These are phyloP conservation scores for Stegostoma tigrinum DNA, from an alignment of 2,113 vertebrate species.

Conservation along the genomic window DNA sequence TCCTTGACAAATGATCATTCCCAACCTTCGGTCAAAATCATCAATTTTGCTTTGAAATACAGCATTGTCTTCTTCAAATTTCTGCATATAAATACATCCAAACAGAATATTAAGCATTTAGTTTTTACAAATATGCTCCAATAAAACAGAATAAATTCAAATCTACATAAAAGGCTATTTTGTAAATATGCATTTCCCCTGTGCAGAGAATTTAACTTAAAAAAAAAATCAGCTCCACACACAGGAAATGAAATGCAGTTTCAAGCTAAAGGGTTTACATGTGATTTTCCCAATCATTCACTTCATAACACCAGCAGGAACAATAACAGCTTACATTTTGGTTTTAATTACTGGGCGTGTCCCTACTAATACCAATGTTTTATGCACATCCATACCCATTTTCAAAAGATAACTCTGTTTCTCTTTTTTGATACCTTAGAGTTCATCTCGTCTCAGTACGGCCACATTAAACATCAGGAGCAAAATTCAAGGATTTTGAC, in stretches of 20 bases:
- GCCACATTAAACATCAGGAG: no score
- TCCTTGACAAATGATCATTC: slow-evolving; percentile 55
- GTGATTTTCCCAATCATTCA: not conserved
- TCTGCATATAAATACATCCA: slow-evolving; percentile 44
- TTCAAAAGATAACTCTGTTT: no score
- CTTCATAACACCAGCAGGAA: not conserved
- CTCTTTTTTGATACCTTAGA: no score
- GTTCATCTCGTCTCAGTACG: no score
- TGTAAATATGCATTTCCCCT: not conserved
- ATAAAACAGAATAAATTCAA: not conserved
- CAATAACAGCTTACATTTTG: not conserved
- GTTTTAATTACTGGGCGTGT: not conserved
- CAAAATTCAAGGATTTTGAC: no score
- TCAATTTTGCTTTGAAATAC: slow-evolving; percentile 57
- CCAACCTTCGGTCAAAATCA: slow-evolving; percentile 59
- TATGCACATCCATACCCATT: not conserved
- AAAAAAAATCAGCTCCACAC: not conserved
- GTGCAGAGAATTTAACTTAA: not conserved
- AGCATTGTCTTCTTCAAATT: slow-evolving; percentile 51
- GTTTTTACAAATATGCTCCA: not conserved
- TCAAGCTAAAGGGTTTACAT: not conserved
- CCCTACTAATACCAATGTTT: not conserved
- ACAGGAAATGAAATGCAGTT: not conserved
- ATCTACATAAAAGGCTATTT: not conserved
- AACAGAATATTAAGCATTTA: not conserved